A percentile compares a stretch with the other conserved stretches of the same genome.
phyloP scores from a whole-genome alignment of 2,797 vertebrate species.

The Nannoperca australis region DNA sequence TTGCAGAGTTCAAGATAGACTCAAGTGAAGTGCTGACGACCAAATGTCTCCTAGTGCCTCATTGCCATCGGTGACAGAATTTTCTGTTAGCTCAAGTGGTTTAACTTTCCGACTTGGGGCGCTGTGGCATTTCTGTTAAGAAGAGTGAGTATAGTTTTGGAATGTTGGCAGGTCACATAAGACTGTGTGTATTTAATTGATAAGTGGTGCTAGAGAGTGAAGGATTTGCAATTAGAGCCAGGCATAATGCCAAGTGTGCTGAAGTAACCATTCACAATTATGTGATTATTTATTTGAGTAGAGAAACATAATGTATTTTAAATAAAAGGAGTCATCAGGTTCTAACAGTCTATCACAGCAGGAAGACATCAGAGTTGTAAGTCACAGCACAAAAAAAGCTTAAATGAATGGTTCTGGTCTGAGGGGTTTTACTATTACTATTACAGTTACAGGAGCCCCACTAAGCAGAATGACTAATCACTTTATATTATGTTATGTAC shows the following conservation, averaged over 20 bases:
- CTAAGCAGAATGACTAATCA: slow-evolving; percentile 38
- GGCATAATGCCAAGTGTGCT: background rate
- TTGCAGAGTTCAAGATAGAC: background rate
- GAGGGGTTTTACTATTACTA: slow-evolving; percentile 27
- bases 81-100: background rate
- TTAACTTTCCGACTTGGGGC: background rate
- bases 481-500: slow-evolving; percentile 21
- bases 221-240: background rate
- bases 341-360: slow-evolving; percentile 27
- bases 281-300: slow-evolving; percentile 9
- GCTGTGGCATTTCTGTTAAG: background rate
- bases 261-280: slow-evolving; percentile 1
- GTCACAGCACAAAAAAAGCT: slow-evolving; percentile 24
- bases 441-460: slow-evolving; percentile 13
- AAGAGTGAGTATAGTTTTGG: background rate
- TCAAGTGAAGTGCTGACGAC: background rate
- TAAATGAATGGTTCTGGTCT: slow-evolving; percentile 18
- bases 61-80: background rate
- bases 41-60: background rate
- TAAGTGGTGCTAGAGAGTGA: background rate
- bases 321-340: slow-evolving; percentile 15
- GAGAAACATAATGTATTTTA: slow-evolving; percentile 1
- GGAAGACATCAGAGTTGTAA: slow-evolving; percentile 6
- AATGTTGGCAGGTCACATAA: background rate
- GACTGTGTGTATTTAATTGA: background rate